Conservation (phyloP, 2,113 vertebrate genomes). For the Hyla sarda region DNA sequence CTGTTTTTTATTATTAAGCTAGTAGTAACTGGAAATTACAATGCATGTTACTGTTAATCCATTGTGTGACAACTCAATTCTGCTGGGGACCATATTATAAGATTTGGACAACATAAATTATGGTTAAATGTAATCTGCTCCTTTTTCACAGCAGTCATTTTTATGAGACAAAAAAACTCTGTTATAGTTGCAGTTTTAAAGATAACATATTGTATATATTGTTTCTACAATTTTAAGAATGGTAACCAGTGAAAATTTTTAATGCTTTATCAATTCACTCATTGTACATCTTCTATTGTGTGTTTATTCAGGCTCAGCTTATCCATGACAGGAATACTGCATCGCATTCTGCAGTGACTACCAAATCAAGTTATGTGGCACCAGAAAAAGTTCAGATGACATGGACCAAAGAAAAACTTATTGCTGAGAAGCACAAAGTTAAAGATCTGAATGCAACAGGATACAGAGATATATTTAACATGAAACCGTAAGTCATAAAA, state of each 20-base stretch:
- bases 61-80: too few species aligned
- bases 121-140: too few species aligned
- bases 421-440: slow-evolving; percentile 80
- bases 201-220: too few species aligned
- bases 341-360: slow-evolving; percentile 69
- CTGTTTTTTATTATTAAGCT: too few species aligned
- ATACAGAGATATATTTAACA: slow-evolving; percentile 91
- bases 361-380: slow-evolving; percentile 61
- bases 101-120: too few species aligned
- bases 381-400: slow-evolving; percentile 93
- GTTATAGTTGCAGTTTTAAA: too few species aligned
- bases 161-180: too few species aligned
- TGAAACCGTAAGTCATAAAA: slow-evolving; percentile 94
- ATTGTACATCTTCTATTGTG: neutral
- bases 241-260: neutral
- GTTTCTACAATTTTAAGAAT: too few species aligned
- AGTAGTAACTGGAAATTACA: too few species aligned
- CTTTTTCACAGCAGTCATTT: too few species aligned
- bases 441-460: slow-evolving; percentile 75
- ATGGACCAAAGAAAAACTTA: slow-evolving; percentile 95
- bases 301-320: slow-evolving; percentile 85
- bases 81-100: too few species aligned
- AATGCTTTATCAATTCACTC: neutral
- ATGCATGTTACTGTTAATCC: too few species aligned
- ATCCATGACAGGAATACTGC: slow-evolving; percentile 94